Base-by-base conservation (phyloP, 92 coral and sea anemone genomes). In the Epizoanthus illoricatus region DNA sequence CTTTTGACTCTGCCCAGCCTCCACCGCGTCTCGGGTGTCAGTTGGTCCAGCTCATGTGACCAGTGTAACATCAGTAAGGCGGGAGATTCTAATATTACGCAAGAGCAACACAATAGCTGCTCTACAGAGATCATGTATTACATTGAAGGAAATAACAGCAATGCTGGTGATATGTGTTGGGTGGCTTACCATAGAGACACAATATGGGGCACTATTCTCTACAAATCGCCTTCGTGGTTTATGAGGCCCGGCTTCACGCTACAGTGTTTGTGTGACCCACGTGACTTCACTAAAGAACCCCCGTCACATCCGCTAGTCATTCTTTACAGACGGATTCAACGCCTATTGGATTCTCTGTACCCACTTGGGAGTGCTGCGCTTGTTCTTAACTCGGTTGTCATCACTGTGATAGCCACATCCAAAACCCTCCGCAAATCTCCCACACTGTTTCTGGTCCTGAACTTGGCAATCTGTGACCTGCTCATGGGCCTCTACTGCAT, bases 241-340 rank as follows among this genome's bases (percentile, higher is more conserved):
- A 16, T 65, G 42, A 10, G 2, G 43, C 7, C 71, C 18, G 71
- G 71, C 71, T 65, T 65, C 71, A 65, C 71, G n/a, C 16, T 28
- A 18, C 71, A 65, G 71, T 65, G 71, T 41, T 24, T 41, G 7
- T 65, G 71, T 28, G n/a, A 65, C 9, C n/a, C 21, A 65, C 71
- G 18, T 24, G 39, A 16, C 18, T 65, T 17, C 43, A 33, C 42
- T 9, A 33, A 2, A 16, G 39, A 65, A 12, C 71, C 36, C 2
- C 40, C 40, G 40, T 5, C 18, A 39, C 5, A 23, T 15, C 69
- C 40, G 3, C 10, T 64, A 64, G 69, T 39, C 3, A 39, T 64
- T 39, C 69, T 64, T n/a, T 64, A 28, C 36, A 64, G 69, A 16
- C 69, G 20, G 20, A 28, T 21, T 2, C 69, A 64, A 23, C 69